Base-by-base conservation (phyloP, 2,113 vertebrate species). In the Chloroceryle aenea region DNA sequence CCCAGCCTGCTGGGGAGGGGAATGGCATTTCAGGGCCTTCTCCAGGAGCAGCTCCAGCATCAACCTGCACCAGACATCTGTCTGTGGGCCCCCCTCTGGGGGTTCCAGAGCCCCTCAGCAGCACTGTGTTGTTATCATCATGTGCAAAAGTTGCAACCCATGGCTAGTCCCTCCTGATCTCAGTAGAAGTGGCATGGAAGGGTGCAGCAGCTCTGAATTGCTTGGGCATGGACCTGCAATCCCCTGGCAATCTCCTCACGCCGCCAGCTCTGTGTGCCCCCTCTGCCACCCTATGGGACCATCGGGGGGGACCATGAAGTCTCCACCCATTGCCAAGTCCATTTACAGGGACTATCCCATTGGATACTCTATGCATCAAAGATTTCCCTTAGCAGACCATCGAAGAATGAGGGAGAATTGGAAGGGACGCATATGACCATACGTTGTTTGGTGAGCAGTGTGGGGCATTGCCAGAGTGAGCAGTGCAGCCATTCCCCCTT, bases 21-120 rank as follows among this genome's bases (percentile, higher is more conserved):
- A 64, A 56, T 1, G 1, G 47, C 12, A 0, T 34, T 67, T 21
- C 0, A 0, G 48, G 36, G 8, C 18, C n/a, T 61, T 27, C 9
- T 26, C 34, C 5, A 2, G 56, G 16, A 75, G 22, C 52, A 69
- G 34, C 71, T 45, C 32, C 1, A 2, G 47, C 5, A 1, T 10
- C 20, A 3, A 6, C 2, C 30, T 25, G 67, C 4, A 2, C 26
- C 4, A 1, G 16, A 10, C 23, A 47, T 34, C 84, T 7, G 0
- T 29, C 2, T 0, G 14, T 52, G 55, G 40, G 40, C 53, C 43
- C 40, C 3, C 2, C 38, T 43, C 34, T 32, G 64, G 23, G 10
- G 10, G 20, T 22, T 14, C 27, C 73, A 67, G 56, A 52, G 45
- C 20, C 30, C 20, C 40, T 50, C 0, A 0, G 55, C 26, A 55